phyloP scores from a whole-genome alignment of 2,888 invertebrate genomes.

The Cheilosia vernalis region DNA sequence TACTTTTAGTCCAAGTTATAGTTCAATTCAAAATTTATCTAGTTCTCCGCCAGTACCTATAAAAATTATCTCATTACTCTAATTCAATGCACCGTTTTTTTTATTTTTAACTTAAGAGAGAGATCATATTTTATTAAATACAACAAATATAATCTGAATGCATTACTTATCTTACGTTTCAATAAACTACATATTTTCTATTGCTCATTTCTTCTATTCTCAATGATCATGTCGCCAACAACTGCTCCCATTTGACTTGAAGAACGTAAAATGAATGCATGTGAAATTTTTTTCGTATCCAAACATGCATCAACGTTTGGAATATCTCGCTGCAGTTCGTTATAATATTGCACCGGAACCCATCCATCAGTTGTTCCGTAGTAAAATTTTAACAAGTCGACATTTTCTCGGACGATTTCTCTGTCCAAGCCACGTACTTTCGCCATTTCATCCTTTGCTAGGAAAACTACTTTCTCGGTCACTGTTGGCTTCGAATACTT shows the following conservation, averaged over 20 bases:
- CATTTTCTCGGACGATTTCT: constrained; percentile 85
- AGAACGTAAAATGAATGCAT: constrained; percentile 91
- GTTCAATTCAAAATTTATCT: too few relatives aligned
- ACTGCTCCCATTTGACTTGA: constrained; percentile 85
- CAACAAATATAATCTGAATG: too few relatives aligned
- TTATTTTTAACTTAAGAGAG: too few relatives aligned
- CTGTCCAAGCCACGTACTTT: constrained; percentile 88
- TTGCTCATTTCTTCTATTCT: constrained; percentile 69
- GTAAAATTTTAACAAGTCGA: constrained; percentile 89
- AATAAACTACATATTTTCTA: constrained; percentile 14
- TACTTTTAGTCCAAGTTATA: too few relatives aligned
- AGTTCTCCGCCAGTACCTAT: too few relatives aligned
- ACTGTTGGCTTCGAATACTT: constrained; percentile 86
- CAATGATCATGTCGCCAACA: constrained; percentile 81
- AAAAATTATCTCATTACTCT: too few relatives aligned
- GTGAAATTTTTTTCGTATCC: constrained; percentile 86
- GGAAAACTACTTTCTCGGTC: constrained; percentile 87
- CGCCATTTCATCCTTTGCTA: constrained; percentile 93
- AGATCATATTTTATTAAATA: too few relatives aligned
- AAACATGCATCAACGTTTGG: constrained; percentile 86
- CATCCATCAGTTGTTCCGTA: constrained; percentile 92
- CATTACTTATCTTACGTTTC: neutral
- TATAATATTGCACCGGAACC: constrained; percentile 90
- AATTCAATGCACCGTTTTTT: too few relatives aligned
- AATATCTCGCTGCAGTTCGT: constrained; percentile 86